phyloP scores from a whole-genome alignment of 2,113 vertebrate species.

The Opisthocomus hoazin region DNA sequence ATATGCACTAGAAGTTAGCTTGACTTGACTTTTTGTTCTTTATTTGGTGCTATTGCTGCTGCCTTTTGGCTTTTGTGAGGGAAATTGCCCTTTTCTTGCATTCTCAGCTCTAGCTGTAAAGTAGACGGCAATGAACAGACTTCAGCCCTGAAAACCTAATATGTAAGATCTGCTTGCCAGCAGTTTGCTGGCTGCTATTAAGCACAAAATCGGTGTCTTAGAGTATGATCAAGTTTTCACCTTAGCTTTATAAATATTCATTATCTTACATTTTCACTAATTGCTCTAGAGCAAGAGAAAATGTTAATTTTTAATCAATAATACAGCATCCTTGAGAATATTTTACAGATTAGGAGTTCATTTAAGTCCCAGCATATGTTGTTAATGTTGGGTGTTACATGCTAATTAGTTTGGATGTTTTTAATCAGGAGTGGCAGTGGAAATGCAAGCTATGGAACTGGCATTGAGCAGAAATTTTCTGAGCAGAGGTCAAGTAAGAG shows the following conservation, averaged over 20 bases:
- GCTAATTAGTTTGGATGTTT: constrained; percentile 47
- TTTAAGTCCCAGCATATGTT: constrained; percentile 11
- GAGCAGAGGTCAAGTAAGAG: not conserved
- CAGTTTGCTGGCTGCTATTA: not conserved
- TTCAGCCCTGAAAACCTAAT: not conserved
- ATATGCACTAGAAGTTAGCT: not conserved
- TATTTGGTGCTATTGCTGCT: not conserved
- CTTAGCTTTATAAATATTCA: constrained; percentile 61
- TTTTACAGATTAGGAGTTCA: constrained; percentile 47
- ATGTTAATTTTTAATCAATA: constrained; percentile 67
- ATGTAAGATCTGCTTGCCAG: not conserved
- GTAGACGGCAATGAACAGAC: not conserved
- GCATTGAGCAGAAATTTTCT: not conserved
- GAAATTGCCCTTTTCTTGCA: not conserved
- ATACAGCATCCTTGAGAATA: constrained; percentile 26
- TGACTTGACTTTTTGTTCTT: not conserved
- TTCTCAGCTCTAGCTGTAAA: not conserved
- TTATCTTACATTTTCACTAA: constrained; percentile 49
- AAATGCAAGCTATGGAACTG: not conserved
- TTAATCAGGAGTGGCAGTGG: not conserved
- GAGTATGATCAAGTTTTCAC: constrained; percentile 3
- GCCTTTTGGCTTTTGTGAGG: not conserved
- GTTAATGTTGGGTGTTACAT: not conserved
- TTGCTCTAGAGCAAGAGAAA: constrained; percentile 25
- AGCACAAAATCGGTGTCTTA: not conserved